Base-by-base conservation (phyloP, 2,888 invertebrate species). In the Sesamia inferens region DNA sequence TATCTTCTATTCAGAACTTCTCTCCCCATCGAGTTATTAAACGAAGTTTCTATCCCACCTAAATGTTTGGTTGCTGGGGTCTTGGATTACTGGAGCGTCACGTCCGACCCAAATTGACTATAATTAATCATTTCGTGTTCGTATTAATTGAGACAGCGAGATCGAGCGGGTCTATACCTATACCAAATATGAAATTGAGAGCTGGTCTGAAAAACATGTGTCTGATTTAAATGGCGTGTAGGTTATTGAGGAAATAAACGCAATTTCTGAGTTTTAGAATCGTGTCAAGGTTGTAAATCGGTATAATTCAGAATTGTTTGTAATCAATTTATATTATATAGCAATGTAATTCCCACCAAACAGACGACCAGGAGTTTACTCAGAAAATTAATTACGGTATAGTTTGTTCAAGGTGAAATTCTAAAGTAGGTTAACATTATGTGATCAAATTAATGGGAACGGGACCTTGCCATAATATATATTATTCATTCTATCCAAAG, bases 121-220 rank as follows among this genome's bases (percentile, higher is more conserved):
- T 93, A 93, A 94, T 94, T 93, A 94, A 94, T 94, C 92, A 93
- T 93, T 90, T 90, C 86, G 87, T 90, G 88, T 91, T 82, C 83
- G 85, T 87, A 88, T 85, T 84, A 91, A 84, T 81, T 78, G 76
- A 78, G 78, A 79, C 89, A 85, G 81, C 84, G 88, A 90, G 89
- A 91, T 92, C 86, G 88, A 85, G 83, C 81, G 82, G 83, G 82
- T 67, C 71, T 47, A 58, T 79, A 72, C 24, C 62, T 75, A 63
- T n/a, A 54, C 14, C 8, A 39, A 54, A 57, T 68, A 68, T 44
- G 59, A 67, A 76, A 65, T 65, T 61, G n/a, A 61, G 62, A 48
- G 22, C 47, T 48, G 24, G 14, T 48, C 22, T 44, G 22, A 58
- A 58, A 69, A 66, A 64, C 13, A 55, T 14, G 2, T 55, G 51